phyloP scores from a whole-genome alignment of 2,113 vertebrate species.

The Henicopernis longicauda region DNA sequence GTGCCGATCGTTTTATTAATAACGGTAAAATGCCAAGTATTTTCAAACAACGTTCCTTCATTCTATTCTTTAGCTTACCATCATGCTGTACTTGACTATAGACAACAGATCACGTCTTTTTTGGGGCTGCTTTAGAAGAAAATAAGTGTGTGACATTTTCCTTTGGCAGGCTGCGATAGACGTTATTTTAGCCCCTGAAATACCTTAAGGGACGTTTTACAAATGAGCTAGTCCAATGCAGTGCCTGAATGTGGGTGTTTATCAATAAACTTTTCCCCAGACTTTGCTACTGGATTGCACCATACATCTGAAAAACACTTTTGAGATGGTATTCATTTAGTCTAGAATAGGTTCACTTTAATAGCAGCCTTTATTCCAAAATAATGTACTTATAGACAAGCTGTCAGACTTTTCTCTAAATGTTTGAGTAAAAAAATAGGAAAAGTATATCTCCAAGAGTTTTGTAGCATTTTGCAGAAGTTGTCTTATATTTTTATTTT shows the following conservation, averaged over 20 bases:
- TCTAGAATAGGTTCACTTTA: background rate
- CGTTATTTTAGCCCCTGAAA: background rate
- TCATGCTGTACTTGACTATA: background rate
- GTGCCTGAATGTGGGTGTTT: background rate
- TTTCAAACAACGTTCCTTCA: background rate
- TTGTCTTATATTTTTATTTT: background rate
- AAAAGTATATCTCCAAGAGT: background rate
- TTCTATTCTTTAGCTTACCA: background rate
- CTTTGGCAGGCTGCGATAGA: background rate
- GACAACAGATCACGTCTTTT: background rate
- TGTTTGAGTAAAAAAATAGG: background rate
- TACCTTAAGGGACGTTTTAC: background rate
- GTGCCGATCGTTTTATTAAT: rapidly evolving
- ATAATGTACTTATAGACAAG: background rate
- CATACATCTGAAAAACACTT: background rate
- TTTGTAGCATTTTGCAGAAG: background rate
- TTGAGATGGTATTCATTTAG: background rate
- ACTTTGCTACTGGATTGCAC: background rate
- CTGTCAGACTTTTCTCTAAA: background rate
- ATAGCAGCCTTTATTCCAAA: background rate
- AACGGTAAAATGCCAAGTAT: background rate
- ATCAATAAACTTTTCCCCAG: background rate
- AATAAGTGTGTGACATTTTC: background rate
- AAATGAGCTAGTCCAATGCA: background rate
- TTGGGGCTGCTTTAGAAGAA: background rate